phyloP scores from a whole-genome alignment of 2,113 vertebrate species.

The Cardinalis cardinalis region DNA sequence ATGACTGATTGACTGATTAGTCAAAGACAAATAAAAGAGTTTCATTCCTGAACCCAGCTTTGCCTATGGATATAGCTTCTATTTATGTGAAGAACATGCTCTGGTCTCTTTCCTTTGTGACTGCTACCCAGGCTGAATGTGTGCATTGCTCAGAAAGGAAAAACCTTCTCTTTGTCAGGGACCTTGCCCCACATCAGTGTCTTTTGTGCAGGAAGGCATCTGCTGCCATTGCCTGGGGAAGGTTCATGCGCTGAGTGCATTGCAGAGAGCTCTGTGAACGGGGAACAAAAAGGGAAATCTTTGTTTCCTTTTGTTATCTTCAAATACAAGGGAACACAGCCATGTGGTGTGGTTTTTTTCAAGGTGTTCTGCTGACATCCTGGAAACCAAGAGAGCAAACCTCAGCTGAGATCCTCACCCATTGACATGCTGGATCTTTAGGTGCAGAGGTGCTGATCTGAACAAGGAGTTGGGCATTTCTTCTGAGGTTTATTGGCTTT shows the following conservation, averaged over 20 bases:
- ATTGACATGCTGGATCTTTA: neutral
- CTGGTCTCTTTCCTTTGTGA: neutral
- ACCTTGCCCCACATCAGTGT: neutral
- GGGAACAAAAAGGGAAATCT: neutral
- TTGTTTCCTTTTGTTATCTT: neutral
- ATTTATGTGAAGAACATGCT: neutral
- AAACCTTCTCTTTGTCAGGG: neutral
- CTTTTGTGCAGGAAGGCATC: neutral
- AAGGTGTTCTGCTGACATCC: neutral
- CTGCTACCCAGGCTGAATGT: neutral
- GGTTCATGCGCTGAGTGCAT: neutral
- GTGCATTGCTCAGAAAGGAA: neutral
- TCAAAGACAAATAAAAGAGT: constrained; percentile 12
- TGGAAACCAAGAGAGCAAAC: neutral
- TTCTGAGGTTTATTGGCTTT: neutral
- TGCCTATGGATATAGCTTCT: neutral
- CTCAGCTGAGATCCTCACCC: neutral
- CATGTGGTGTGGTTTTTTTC: neutral
- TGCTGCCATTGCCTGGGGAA: neutral
- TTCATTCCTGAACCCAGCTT: neutral
- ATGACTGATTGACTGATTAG: constrained; percentile 38
- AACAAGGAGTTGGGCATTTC: neutral
- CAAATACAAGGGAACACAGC: neutral
- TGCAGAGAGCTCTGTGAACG: neutral
- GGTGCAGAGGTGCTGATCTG: neutral